These are phyloP conservation scores for Callipepla californica DNA, from an alignment of 2,113 vertebrate genomes.

Conservation along the genomic window DNA sequence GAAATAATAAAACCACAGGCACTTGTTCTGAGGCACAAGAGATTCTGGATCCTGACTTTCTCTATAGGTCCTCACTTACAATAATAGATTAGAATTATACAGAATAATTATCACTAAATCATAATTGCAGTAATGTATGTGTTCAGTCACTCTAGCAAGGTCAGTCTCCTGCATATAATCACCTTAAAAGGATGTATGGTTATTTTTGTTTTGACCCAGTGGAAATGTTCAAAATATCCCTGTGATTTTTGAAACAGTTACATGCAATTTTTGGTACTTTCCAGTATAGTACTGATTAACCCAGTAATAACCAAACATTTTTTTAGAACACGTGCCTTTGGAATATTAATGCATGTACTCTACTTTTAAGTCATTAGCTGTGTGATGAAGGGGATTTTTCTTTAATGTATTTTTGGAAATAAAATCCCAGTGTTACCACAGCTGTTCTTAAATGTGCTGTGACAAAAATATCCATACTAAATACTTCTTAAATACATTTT, in stretches of 20 bases:
- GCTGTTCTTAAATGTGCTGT: constrained; percentile 67
- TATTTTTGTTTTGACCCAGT: constrained; percentile 66
- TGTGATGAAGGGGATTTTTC: constrained; percentile 48
- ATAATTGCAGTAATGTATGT: constrained; percentile 72
- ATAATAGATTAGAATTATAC: constrained; percentile 67
- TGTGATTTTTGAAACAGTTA: constrained; percentile 56
- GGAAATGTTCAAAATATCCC: constrained; percentile 70
- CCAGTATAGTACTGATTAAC: constrained; percentile 74
- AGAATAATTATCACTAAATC: constrained; percentile 73
- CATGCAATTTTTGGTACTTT: constrained; percentile 71
- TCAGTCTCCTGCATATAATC: constrained; percentile 69
- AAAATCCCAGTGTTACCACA: constrained; percentile 69
- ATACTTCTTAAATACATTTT: constrained; percentile 52
- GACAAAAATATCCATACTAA: constrained; percentile 72
- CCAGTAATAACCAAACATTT: constrained; percentile 62
- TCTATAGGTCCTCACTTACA: constrained; percentile 32
- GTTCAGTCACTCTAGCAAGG: constrained; percentile 65
- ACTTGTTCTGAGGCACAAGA: constrained; percentile 42
- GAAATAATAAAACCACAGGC: constrained; percentile 75
- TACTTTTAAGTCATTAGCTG: constrained; percentile 40
- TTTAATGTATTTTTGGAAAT: not conserved
- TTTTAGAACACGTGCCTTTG: constrained; percentile 60
- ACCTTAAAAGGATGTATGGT: constrained; percentile 70
- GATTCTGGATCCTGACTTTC: constrained; percentile 41
- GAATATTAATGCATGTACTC: not conserved